Percentiles rank a stretch among this genome's conserved stretches.
Conservation (phyloP, 2,113 vertebrate genomes). For the Hypanus sabinus region DNA sequence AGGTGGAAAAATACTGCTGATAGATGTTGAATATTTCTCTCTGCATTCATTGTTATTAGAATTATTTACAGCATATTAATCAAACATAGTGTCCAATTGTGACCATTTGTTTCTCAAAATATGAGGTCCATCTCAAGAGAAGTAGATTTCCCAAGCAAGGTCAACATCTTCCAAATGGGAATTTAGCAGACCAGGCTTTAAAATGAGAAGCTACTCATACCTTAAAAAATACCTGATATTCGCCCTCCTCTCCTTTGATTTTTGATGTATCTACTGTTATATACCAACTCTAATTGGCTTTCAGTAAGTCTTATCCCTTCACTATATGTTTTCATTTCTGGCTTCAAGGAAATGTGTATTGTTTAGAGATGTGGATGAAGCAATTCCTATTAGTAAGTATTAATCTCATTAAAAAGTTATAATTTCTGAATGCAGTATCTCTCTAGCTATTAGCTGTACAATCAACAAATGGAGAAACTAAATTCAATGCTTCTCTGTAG, state of each 20-base stretch:
- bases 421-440: background rate
- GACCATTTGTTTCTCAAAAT: background rate
- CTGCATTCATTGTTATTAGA: background rate
- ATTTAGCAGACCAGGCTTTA: background rate
- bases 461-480: background rate
- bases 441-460: background rate
- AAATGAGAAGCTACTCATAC: background rate
- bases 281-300: background rate
- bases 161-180: background rate
- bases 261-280: background rate
- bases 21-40: background rate
- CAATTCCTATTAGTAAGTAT: background rate
- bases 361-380: background rate
- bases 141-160: background rate
- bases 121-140: background rate
- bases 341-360: background rate
- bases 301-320: background rate
- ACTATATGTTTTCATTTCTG: background rate
- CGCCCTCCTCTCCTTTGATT: background rate
- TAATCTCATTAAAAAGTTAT: background rate
- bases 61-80: conserved; percentile 1
- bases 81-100: background rate
- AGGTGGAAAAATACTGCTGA: background rate
- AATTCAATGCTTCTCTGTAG: background rate
- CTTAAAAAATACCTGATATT: background rate